Evolutionary conservation across 2,888 invertebrate genomes (phyloP).

Genomic region (Sepioteuthis lessoniana): DNA sequence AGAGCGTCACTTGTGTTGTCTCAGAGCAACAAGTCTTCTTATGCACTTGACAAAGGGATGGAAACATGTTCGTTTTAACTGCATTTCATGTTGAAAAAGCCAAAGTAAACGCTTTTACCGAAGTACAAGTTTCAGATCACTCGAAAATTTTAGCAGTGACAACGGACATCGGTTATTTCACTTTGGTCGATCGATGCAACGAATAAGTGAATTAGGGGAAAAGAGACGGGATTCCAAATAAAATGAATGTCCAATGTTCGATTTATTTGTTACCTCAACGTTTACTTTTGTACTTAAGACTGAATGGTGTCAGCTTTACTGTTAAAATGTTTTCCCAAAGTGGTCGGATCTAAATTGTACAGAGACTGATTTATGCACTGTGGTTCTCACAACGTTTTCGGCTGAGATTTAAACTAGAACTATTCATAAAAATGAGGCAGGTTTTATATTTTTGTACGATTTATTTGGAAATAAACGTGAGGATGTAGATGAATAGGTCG

Average conservation of each 20-base stretch:
- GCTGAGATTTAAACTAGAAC: not conserved
- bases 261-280: not conserved
- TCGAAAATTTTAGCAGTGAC: not conserved
- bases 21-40: not conserved
- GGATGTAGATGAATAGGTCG: not conserved
- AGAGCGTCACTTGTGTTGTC: not conserved
- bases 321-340: not conserved
- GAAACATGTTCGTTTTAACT: not conserved
- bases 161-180: not conserved
- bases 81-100: not conserved
- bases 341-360: not conserved
- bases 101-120: not conserved
- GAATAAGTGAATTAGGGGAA: not conserved
- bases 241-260: not conserved
- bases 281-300: not conserved
- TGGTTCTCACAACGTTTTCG: not conserved
- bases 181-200: not conserved
- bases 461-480: not conserved
- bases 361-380: not conserved
- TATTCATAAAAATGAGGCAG: not conserved
- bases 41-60: not conserved
- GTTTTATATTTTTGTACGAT: not conserved
- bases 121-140: not conserved
- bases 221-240: not conserved
- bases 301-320: not conserved